A percentile compares a stretch with the other conserved stretches of the same genome.
Evolutionary conservation across 2,888 invertebrate species (phyloP).

Genomic region (Allygus modestus): DNA sequence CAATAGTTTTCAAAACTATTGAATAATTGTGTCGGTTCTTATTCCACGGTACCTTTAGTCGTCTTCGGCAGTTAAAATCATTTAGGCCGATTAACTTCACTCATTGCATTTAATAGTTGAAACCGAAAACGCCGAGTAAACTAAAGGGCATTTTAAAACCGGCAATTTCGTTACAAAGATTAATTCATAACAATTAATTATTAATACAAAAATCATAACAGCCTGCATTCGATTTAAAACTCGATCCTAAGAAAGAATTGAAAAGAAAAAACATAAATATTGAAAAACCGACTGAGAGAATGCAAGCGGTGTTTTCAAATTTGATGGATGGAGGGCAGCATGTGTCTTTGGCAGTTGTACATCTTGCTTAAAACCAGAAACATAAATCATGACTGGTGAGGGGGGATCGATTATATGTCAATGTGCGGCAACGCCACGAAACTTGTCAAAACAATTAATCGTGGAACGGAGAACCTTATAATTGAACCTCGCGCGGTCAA

Average conservation of each 20-base stretch:
- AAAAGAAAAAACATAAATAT: background rate
- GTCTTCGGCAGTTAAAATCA: no score
- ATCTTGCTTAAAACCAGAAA: slow-evolving; percentile 48
- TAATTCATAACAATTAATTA: no score
- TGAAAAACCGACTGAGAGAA: background rate
- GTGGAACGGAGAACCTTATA: background rate
- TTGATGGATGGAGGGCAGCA: slow-evolving; percentile 36
- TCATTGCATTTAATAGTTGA: no score
- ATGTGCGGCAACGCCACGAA: slow-evolving; percentile 28
- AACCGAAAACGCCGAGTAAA: no score
- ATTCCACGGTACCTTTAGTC: no score
- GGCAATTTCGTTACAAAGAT: no score
- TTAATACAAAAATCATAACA: no score
- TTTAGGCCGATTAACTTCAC: no score
- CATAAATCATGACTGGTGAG: slow-evolving; percentile 40
- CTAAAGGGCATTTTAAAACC: no score
- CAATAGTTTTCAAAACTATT: no score
- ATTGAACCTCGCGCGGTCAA: slow-evolving; percentile 7
- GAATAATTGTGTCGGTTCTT: no score
- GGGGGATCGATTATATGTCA: slow-evolving; percentile 40
- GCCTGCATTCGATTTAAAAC: background rate
- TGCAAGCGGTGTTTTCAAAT: slow-evolving; percentile 24
- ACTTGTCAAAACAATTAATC: slow-evolving; percentile 50
- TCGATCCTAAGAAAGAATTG: background rate
- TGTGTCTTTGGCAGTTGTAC: slow-evolving; percentile 50